Evolutionary conservation across 2,113 vertebrate genomes (phyloP).

Genomic region (Ceyx margarethae): DNA sequence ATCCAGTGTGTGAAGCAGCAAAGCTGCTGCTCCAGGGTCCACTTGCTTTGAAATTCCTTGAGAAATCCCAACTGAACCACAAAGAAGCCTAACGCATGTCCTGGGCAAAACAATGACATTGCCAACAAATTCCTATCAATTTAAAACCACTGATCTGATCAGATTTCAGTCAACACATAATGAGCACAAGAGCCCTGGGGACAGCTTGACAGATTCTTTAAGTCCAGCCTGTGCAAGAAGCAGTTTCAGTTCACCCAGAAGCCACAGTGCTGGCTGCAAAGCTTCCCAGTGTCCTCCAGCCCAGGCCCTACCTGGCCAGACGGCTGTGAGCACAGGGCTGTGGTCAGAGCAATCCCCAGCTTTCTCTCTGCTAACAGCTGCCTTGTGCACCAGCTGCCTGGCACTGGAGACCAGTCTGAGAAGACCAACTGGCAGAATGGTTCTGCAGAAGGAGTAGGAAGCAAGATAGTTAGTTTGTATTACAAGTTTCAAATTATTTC

Average conservation of each 20-base stretch:
- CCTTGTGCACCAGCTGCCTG: neutral
- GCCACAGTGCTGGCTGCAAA: neutral
- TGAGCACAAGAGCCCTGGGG: neutral
- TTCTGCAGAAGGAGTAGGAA: neutral
- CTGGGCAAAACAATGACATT: neutral
- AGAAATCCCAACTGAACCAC: neutral
- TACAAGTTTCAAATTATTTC: neutral
- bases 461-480: neutral
- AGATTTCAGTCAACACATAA: neutral
- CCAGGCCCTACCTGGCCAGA: neutral
- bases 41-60: neutral
- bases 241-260: neutral
- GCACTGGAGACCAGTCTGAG: neutral
- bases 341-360: neutral
- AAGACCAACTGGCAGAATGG: neutral
- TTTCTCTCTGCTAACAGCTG: neutral
- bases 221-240: neutral
- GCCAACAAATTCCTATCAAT: neutral
- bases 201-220: neutral
- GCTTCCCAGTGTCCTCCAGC: neutral
- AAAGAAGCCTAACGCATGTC: neutral
- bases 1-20: neutral
- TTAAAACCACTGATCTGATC: neutral
- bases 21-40: neutral
- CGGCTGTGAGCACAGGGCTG: neutral